phyloP scores from a whole-genome alignment of 2,888 invertebrate genomes.

The Dasysyrphus albostriatus region DNA sequence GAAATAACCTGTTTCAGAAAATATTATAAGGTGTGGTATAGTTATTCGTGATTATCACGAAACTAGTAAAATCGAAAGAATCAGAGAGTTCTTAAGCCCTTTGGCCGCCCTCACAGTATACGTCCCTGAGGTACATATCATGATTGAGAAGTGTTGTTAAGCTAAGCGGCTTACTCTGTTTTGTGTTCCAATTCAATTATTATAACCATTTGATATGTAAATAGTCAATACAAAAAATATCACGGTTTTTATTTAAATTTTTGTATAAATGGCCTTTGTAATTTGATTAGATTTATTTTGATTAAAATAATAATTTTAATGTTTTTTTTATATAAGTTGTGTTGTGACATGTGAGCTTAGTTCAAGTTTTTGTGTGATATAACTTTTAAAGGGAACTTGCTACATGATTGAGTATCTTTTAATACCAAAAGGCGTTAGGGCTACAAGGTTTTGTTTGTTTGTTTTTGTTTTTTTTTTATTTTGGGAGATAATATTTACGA shows the following conservation, averaged over 20 bases:
- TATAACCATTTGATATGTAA: conserved; percentile 13
- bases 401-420: conserved; percentile 11
- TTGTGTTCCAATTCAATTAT: conserved; percentile 36
- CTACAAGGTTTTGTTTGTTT: not conserved
- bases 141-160: conserved; percentile 8
- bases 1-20: too few species aligned
- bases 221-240: conserved; percentile 7
- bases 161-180: conserved; percentile 10
- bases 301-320: conserved; percentile 16
- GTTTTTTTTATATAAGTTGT: not conserved
- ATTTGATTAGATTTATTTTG: conserved; percentile 28
- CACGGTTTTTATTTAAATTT: conserved; percentile 19
- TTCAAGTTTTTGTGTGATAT: not conserved
- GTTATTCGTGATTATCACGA: too few species aligned
- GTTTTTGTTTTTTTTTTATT: not conserved
- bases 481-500: not conserved
- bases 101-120: not conserved
- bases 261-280: not conserved
- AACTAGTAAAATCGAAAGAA: too few species aligned
- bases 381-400: not conserved
- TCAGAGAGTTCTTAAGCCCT: not conserved
- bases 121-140: not conserved
- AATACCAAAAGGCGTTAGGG: not conserved
- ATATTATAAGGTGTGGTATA: too few species aligned
- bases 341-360: too few species aligned